phyloP scores from a whole-genome alignment of 2,113 vertebrate species.

The Tupaia chinensis region DNA sequence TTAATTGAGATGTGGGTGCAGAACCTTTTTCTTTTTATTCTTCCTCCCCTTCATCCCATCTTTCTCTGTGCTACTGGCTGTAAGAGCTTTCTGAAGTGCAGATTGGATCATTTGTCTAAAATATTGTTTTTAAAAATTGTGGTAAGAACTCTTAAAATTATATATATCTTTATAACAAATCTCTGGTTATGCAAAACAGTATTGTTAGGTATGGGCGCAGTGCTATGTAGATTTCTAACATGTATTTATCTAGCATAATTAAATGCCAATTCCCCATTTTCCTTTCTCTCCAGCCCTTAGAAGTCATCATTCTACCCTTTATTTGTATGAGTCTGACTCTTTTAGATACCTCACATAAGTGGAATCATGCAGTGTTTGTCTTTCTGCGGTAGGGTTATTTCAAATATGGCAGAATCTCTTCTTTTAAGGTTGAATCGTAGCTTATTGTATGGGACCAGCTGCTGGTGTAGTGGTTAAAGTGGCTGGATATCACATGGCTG shows the following conservation, averaged over 20 bases:
- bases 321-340: background rate
- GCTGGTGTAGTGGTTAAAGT: no score
- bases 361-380: background rate
- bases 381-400: background rate
- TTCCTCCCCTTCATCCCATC: background rate
- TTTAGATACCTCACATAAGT: background rate
- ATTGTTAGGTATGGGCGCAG: background rate
- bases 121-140: background rate
- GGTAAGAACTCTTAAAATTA: background rate
- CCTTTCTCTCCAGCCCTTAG: background rate
- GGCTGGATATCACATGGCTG: no score
- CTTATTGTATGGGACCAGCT: no score
- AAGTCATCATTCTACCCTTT: background rate
- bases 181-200: background rate
- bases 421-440: no score
- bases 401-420: background rate
- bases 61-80: background rate
- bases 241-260: background rate
- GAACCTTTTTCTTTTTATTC: background rate
- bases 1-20: background rate
- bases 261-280: background rate
- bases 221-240: background rate
- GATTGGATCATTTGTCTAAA: background rate
- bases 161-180: background rate
- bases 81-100: background rate